A percentile compares a stretch with the other conserved stretches of the same genome.
These are phyloP conservation scores for Clunio marinus DNA, from an alignment of 2,888 invertebrate genomes.

Conservation along the genomic window DNA sequence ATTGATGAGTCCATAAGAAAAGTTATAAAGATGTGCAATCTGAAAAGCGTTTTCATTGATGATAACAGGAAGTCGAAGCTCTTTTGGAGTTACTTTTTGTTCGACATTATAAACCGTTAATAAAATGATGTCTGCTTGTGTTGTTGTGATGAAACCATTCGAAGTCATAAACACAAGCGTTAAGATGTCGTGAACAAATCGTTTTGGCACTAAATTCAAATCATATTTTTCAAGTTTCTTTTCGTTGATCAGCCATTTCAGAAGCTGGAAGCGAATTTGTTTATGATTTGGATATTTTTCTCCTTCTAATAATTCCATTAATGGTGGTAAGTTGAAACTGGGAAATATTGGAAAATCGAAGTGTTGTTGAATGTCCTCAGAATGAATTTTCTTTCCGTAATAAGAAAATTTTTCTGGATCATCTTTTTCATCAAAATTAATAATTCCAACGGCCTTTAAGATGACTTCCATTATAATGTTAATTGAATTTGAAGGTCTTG, in stretches of 20 bases:
- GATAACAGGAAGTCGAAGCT: not conserved
- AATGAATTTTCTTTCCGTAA: no score
- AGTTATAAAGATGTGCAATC: conserved; percentile 8
- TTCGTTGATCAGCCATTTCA: conserved; percentile 3
- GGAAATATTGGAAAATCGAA: no score
- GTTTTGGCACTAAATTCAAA: not conserved
- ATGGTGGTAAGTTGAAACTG: no score
- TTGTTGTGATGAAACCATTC: not conserved
- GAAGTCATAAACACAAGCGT: not conserved
- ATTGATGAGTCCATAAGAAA: not conserved
- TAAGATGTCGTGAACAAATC: conserved; percentile 3
- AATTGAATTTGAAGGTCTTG: no score
- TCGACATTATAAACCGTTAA: conserved; percentile 25
- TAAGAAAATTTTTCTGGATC: no score
- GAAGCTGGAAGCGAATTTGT: not conserved
- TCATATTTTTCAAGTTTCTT: not conserved
- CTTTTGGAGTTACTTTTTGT: not conserved
- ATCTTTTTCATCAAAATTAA: no score
- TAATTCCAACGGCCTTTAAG: no score
- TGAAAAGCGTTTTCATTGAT: conserved; percentile 4
- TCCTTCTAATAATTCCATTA: conserved; percentile 12
- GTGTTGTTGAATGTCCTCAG: no score
- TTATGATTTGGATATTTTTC: not conserved
- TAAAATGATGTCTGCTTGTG: conserved; percentile 26
- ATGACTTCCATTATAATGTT: no score